Conservation (phyloP, 2,797 vertebrate genomes). For the Eremophila alpestris region DNA sequence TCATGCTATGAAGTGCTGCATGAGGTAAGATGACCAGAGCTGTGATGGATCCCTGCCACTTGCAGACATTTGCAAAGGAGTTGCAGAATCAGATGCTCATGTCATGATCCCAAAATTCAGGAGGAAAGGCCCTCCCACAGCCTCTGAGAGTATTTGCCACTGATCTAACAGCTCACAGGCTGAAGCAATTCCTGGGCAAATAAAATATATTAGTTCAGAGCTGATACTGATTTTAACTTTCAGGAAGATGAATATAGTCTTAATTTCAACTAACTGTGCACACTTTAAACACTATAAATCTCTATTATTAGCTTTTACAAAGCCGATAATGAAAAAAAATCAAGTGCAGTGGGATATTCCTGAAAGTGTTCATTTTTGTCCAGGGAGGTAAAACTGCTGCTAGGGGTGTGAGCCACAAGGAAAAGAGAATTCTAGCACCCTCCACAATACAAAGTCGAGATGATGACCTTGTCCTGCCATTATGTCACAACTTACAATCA, state of each 20-base stretch:
- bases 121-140: background rate
- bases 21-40: background rate
- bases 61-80: background rate
- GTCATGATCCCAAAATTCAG: background rate
- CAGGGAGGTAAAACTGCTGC: background rate
- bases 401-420: background rate
- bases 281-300: background rate
- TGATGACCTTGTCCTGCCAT: background rate
- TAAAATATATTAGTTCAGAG: background rate
- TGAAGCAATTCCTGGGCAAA: background rate
- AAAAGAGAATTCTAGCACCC: background rate
- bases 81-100: background rate
- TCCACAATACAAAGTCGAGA: background rate
- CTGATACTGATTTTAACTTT: background rate
- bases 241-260: background rate
- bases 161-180: background rate
- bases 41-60: background rate
- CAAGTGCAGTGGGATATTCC: background rate
- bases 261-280: background rate
- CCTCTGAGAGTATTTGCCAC: background rate
- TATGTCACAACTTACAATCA: fast-evolving
- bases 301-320: background rate
- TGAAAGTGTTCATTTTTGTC: background rate
- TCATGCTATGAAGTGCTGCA: background rate
- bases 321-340: background rate